These are phyloP conservation scores for Lytechinus pictus DNA, from an alignment of 35 echinoderm and acorn worm genomes.

Conservation along the genomic window DNA sequence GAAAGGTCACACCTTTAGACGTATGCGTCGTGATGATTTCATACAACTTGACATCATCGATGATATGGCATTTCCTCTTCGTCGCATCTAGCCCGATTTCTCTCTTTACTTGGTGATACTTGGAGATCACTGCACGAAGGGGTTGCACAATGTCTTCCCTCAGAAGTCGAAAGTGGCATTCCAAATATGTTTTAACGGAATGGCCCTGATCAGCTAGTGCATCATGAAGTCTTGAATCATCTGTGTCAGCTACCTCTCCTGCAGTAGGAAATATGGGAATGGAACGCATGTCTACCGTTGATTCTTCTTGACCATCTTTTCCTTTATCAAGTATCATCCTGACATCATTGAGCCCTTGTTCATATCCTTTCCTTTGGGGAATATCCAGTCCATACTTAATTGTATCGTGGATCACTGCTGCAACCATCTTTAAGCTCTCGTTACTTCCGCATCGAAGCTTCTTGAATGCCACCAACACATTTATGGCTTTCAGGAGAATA, in stretches of 20 bases:
- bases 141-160: conserved; percentile 92
- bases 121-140: conserved; percentile 72
- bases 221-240: conserved; percentile 42
- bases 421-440: conserved; percentile 27
- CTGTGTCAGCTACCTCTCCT: conserved; percentile 67
- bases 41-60: conserved; percentile 67
- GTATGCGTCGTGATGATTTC: conserved; percentile 49
- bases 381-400: not conserved
- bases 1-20: conserved; percentile 66
- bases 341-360: conserved; percentile 1
- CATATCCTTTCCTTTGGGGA: not conserved
- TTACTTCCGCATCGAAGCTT: not conserved
- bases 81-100: conserved; percentile 39
- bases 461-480: not conserved
- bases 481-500: not conserved
- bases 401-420: not conserved
- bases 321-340: not conserved
- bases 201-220: conserved; percentile 48
- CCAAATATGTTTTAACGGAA: conserved; percentile 76
- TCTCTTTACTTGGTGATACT: conserved; percentile 64
- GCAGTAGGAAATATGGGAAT: conserved; percentile 82
- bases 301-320: conserved; percentile 6
- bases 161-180: conserved; percentile 86
- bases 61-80: conserved; percentile 69
- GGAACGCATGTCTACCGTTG: conserved; percentile 61